Base-by-base conservation (phyloP, 2,113 vertebrate species). In the Sminthopsis crassicaudata region DNA sequence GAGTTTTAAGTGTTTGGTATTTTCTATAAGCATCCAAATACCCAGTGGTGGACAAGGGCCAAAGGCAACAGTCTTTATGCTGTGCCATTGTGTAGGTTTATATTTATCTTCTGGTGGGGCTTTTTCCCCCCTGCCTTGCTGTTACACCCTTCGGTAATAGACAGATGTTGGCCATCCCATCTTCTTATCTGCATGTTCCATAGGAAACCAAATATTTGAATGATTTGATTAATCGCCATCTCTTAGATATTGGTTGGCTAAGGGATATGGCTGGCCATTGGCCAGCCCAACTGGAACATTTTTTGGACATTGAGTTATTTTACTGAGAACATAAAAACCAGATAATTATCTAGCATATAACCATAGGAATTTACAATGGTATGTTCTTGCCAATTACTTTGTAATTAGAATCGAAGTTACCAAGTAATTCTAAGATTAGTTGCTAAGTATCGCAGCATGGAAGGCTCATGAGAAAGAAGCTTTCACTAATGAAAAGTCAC, bases 261-360 rank as follows among this genome's bases (percentile, higher is more conserved):
- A 92, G 92, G 89, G 92, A 0, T 24, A 91, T 50, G 53, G 51
- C 6, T 97, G 97, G 97, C 92, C 0, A 10, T 2, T 5, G 76
- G 96, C 97, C 98, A 97, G 93, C 91, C 90, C 94, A 95, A 91
- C 93, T 91, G 95, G 95, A 96, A 93, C 90, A 53, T 95, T 95
- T 90, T 96, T 46, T 22, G 93, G 93, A 96, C 90, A 46, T 93
- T 93, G 90, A 90, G 95, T 97, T 94, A 97, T 97, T 97, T 98
- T 97, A 96, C 93, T 54, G 95, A 91, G 96, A 96, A 96, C 54
- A 95, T 95, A 94, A 94, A 90, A 89, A 96, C 95, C 91, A 95
- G 96, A 97, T 97, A 97, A 98, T 97, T 96, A 96, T 95, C 96
- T 97, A 93, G 95, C 96, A 94, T 95, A 95, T 96, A 95, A 84